A percentile compares a stretch with the other conserved stretches of the same genome.
These are phyloP conservation scores for Tridacna crocea DNA, from an alignment of 2,888 invertebrate genomes.

Conservation along the genomic window DNA sequence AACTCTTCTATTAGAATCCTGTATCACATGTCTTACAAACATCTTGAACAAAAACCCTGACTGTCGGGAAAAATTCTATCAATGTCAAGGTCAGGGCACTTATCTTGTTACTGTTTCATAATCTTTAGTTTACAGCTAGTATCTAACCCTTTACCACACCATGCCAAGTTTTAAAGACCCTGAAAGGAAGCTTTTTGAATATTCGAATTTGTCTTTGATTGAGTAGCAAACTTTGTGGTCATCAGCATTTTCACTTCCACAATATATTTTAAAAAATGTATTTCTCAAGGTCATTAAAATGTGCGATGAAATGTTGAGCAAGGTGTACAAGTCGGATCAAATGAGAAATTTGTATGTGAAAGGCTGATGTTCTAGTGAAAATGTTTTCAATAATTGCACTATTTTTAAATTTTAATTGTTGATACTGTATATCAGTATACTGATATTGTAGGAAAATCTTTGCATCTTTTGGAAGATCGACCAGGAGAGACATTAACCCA, in stretches of 20 bases:
- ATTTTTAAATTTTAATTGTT: no score
- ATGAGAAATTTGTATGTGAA: no score
- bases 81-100: conserved; percentile 48
- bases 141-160: background rate
- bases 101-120: no score
- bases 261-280: background rate
- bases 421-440: no score
- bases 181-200: background rate
- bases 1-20: conserved; percentile 25
- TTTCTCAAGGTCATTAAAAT: background rate
- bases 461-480: no score
- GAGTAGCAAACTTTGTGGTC: background rate
- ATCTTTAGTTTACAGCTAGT: no score
- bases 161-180: background rate
- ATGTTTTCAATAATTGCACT: no score
- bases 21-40: conserved; percentile 52
- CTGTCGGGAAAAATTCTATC: conserved; percentile 61
- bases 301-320: no score
- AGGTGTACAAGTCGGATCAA: no score
- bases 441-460: no score
- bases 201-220: background rate
- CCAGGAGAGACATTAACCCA: no score
- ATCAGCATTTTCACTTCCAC: background rate
- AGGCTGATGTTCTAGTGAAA: no score
- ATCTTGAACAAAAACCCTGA: conserved; percentile 45